Base-by-base conservation (phyloP, 2,797 vertebrate species). In the Merluccius polli region DNA sequence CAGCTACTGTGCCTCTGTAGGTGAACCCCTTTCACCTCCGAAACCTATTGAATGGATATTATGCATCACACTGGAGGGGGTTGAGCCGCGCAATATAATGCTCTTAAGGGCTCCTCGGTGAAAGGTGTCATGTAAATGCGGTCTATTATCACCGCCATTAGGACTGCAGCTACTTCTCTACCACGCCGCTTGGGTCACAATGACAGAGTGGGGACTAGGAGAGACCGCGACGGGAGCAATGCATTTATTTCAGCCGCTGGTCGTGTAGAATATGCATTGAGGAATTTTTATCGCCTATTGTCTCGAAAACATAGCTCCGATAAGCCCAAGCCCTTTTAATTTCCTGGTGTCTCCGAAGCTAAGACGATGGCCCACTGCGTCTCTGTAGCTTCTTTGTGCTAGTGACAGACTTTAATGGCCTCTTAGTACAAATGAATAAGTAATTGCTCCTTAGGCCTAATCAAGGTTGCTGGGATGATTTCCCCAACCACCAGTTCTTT, bases 41-140 rank as follows among this genome's bases (percentile, higher is more conserved):
- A 32, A n/a, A 75, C 79, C 79, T 74, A 77, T 82, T 86, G 82
- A 90, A 88, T 81, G 74, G 73, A 79, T 85, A 84, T 84, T 75
- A 83, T 74, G 74, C 79, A 70, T 86, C 78, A 68, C 21, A 77
- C 79, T 81, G 74, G 71, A 77, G 77, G 87, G 81, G 79, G 81
- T 78, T 69, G 73, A 85, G 78, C 73, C 80, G 80, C 75, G 78
- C 83, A 82, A 84, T 89, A 82, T 79, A 83, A 89, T 87, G 83
- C 84, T 87, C 84, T 86, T 87, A 82, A 85, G 79, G 83, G 84
- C 81, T 75, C 85, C 83, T 84, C 81, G 83, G 83, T 86, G 84
- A 84, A 88, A 89, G 85, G 87, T 89, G 86, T 85, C 88, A 90
- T 87, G 89, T 87, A 90, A 88, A 91, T 92, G 76, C 75, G 80